Base-by-base conservation (phyloP, 2,888 invertebrate genomes). In the Drosophila niveifrons region DNA sequence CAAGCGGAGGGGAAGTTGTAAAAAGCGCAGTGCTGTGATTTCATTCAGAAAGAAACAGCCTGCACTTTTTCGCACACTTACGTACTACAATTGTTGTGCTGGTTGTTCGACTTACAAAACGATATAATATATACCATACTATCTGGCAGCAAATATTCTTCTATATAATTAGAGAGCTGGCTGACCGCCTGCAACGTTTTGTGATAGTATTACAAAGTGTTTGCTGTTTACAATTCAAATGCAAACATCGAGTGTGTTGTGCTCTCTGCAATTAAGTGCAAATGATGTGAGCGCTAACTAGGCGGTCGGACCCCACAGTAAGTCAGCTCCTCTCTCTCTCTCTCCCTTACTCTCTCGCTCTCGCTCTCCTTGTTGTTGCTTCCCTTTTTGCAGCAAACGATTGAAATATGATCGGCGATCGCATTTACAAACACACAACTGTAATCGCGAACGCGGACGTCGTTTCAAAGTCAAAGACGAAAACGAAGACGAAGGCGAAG, bases 391-490 rank as follows among this genome's bases (percentile, higher is more conserved):
- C 47, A 17, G 53, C 76, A 66, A 66, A 66, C 78, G 70, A 61
- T 66, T 87, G 83, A 89, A 86, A 86, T 87, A 82, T 88, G 85
- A 85, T 89, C 85, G 55, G 70, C 75, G 83, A 83, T 88, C 86
- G 83, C 80, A 80, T 82, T 85, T 77, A 85, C 86, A 85, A 88
- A 71, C 66, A 72, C 73, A 72, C 73, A 72, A 83, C 58, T 82
- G 85, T 81, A 82, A 72, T 64, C 81, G 78, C 72, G 63, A 50
- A 74, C 61, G 66, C 29, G 43, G 43, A 44, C 61, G 66, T 18
- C 29, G 18, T 31, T 8, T 43, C 43, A 8, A 23, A 47, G 23
- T 28, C 23, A 2, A 47, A 46, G 31, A 18, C n/a, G 53, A 29
- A 51, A 17, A 31, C 15, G 50, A 18, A 15, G 11, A 11, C 6